Evolutionary conservation across 2,888 invertebrate species (phyloP).

Genomic region (Callinectes sapidus): DNA sequence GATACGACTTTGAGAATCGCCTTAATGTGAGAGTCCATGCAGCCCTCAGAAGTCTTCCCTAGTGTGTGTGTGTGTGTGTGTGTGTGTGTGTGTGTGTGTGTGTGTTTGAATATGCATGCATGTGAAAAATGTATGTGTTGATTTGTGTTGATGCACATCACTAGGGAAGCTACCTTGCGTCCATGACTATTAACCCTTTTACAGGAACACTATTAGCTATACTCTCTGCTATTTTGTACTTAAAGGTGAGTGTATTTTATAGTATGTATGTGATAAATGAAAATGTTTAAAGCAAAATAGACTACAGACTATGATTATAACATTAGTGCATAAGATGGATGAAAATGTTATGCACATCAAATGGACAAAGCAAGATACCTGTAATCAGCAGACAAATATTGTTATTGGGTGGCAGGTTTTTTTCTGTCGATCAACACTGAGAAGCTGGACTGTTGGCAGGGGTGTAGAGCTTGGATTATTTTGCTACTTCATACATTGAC

Average conservation of each 20-base stretch:
- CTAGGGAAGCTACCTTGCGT: neutral
- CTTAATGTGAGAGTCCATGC: slow-evolving; percentile 81
- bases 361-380: neutral
- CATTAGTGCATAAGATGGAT: neutral
- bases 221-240: slow-evolving; percentile 8
- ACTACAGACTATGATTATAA: neutral
- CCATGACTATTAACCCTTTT: neutral
- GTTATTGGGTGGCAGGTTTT: neutral
- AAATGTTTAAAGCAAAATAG: neutral
- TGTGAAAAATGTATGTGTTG: neutral
- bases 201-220: too few relatives aligned
- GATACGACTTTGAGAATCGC: slow-evolving; percentile 83
- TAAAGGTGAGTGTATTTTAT: slow-evolving; percentile 29
- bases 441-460: neutral
- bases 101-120: neutral
- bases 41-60: slow-evolving; percentile 75
- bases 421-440: neutral
- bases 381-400: neutral
- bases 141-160: neutral
- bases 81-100: slow-evolving; percentile 32
- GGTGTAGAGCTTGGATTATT: neutral
- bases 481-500: neutral
- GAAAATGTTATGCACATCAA: neutral
- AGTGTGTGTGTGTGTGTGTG: slow-evolving; percentile 38
- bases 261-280: neutral